Conservation (phyloP, 1,140 invertebrate species). For the Eriocheir sinensis region DNA sequence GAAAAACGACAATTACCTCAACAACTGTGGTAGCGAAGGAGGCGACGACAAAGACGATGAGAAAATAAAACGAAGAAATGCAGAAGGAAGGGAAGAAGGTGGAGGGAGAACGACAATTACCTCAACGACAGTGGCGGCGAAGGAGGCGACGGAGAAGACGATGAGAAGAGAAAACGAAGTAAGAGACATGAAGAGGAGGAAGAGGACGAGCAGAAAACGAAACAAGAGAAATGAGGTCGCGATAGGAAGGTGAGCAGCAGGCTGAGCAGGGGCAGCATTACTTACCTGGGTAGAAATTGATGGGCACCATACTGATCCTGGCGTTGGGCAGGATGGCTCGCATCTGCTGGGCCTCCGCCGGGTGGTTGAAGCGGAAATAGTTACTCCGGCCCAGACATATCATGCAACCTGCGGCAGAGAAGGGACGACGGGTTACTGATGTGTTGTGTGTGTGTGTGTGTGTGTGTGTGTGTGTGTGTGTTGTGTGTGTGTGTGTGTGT, state of each 20-base stretch:
- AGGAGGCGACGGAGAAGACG: neutral
- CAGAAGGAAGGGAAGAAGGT: neutral
- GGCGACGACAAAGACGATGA: neutral
- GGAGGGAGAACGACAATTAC: neutral
- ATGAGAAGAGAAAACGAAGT: neutral
- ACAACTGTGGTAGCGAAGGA: neutral
- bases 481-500: neutral
- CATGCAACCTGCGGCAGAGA: conserved; percentile 54
- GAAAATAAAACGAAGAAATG: neutral
- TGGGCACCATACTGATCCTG: conserved; percentile 70
- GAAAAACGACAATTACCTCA: no score
- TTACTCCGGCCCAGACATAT: conserved; percentile 67
- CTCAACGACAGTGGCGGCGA: no score
- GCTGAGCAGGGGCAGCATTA: neutral
- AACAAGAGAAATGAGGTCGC: neutral
- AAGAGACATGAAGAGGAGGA: neutral
- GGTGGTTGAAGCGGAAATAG: conserved; percentile 74
- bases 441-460: conserved; percentile 31
- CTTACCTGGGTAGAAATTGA: conserved; percentile 68
- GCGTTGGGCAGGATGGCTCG: conserved; percentile 64
- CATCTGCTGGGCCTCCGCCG: conserved; percentile 65
- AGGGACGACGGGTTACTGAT: neutral
- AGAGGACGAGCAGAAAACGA: neutral
- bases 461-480: neutral
- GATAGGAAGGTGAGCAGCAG: neutral